These are phyloP conservation scores for Zosterops lateralis DNA, from an alignment of 2,113 vertebrate species.

Conservation along the genomic window DNA sequence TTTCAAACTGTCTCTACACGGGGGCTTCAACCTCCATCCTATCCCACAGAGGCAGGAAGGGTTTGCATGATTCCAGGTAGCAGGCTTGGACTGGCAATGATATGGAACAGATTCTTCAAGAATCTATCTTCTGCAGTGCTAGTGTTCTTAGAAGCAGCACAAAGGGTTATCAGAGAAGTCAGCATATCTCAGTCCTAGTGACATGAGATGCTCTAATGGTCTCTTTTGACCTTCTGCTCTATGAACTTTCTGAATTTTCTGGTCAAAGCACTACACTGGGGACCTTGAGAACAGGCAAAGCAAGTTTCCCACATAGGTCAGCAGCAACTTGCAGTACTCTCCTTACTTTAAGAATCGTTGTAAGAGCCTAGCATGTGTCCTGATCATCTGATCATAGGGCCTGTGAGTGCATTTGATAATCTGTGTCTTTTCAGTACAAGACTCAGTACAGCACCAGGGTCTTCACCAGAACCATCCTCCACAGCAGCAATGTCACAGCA, in stretches of 20 bases:
- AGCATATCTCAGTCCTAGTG: neutral
- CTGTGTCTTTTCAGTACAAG: constrained; percentile 86
- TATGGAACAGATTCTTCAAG: neutral
- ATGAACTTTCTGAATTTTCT: neutral
- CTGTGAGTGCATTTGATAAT: neutral
- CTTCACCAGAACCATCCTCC: constrained; percentile 71
- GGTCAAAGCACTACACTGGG: neutral
- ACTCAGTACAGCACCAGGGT: constrained; percentile 82
- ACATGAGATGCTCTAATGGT: neutral
- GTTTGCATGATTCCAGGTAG: neutral
- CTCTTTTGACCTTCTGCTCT: neutral
- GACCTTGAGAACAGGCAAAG: neutral
- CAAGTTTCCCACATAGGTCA: neutral
- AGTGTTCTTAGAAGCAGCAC: neutral
- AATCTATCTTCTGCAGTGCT: neutral
- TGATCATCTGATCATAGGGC: neutral
- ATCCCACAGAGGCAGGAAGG: neutral
- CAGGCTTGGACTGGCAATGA: neutral
- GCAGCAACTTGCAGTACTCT: neutral
- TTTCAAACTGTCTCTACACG: neutral
- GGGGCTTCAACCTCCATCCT: neutral
- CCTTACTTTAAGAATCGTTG: neutral
- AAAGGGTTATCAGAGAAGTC: neutral
- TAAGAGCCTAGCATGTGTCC: neutral
- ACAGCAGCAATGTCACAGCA: constrained; percentile 56